Evolutionary conservation across 1,140 invertebrate species (phyloP), one percentile per base, ranked within the genome.

Genomic region (Camponotus floridanus): DNA sequence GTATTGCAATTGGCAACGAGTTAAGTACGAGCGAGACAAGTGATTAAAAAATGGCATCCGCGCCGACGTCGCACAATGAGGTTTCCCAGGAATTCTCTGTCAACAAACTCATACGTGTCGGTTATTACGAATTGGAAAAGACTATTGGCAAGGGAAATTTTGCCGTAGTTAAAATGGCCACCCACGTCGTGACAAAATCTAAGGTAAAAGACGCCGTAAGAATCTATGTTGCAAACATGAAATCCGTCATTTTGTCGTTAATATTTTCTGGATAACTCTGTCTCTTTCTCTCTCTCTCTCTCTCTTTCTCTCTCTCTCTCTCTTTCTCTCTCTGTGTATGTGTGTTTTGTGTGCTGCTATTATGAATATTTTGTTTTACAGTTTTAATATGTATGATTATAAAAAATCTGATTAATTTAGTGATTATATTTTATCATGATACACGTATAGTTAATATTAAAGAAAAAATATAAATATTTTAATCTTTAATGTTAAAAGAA

Each of bases 141-240:
- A 99, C 98, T 85, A 99, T 99, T 92, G 98, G 99, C 91, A 99
- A 99, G 95, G 99, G 99, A 85, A 99, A 99, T 96, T 99, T 99
- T 96, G 99, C 99, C 84, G 98, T 99, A 92, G 99, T 99, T 88
- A 99, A 99, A 96, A 96, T 99, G 95, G 99, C 98, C 91, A 97
- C 98, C 95, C 99, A 99, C 96, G 97, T 98, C 94, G 98, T 99
- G 95, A 99, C 99, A 86, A 99, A 99, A 97, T 98, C 98, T 92
- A 98, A 99, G 98, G 99, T 99, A 96, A 96, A 95, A 92, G 55
- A 61, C 42, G 36, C 57, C 33, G 57, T 73, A 71, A 33, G 78
- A 18, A 13, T 42, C 67, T 89, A 84, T 86, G 61, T 88, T 62
- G n/a, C 74, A 79, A 88, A 83, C 86, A 87, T 45, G 86, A 71